Base-by-base conservation (phyloP, 2,797 vertebrate genomes). In the Hylomyscus alleni region DNA sequence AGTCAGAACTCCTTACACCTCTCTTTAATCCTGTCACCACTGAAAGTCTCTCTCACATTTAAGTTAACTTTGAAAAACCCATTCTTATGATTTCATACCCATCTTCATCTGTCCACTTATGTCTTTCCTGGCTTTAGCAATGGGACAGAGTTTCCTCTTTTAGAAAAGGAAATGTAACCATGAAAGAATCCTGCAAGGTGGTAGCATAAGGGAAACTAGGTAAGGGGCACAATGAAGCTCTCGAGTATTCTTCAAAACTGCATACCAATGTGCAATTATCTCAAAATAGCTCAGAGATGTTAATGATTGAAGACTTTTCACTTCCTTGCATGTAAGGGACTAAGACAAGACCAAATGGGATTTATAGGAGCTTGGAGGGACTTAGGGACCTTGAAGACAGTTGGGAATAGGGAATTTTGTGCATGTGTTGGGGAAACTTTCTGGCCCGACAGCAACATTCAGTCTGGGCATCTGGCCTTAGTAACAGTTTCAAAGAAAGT, bases 131-230 rank as follows among this genome's bases (percentile, higher is more conserved):
- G 65, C 40, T 56, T 97, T 95, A 84, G 73, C 73, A 73, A 85
- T 89, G 29, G 94, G 95, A 93, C 20, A 54, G 13, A 87, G 73
- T 95, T 96, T 95, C 92, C 44, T 84, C 75, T 81, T 78, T 89
- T 92, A 85, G 75, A 62, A 82, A 95, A 91, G 67, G 65, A 95
- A 95, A 90, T 62, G 81, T 13, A 94, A 47, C 69, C 20, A 19
- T 76, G 65, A 84, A 72, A 76, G 34, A 85, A 88, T 52, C 73
- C 90, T 94, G 4, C 34, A 91, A 95, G 89, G 76, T 52, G 17
- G 31, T 81, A 78, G 20, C 40, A 47, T 17, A 72, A 8, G 69
- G 44, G 44, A 90, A 89, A 80, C 47, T 75, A 78, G 75, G 75
- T 82, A 62, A 83, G 90, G 37, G 69, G 19, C 31, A 93, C 31